Conservation (phyloP, 2,888 invertebrate genomes). For the Stramonita haemastoma region DNA sequence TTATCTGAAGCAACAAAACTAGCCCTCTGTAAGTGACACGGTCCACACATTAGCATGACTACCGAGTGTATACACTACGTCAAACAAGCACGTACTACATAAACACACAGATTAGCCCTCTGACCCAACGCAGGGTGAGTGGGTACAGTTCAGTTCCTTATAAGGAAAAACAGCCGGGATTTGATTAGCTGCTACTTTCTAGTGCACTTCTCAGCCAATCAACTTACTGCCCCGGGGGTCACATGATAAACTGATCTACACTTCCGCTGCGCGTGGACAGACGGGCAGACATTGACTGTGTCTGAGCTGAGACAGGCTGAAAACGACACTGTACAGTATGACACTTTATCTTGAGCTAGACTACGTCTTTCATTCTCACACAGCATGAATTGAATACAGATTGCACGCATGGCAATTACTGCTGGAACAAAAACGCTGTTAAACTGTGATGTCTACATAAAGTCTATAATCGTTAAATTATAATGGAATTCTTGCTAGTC, state of each 20-base stretch:
- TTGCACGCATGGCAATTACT: too few species aligned
- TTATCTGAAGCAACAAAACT: too few species aligned
- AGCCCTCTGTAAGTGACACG: too few species aligned
- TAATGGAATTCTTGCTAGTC: too few species aligned
- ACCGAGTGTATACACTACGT: background rate
- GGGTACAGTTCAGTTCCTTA: background rate
- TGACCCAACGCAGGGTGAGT: background rate
- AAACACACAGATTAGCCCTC: background rate
- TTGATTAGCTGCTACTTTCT: background rate
- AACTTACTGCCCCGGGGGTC: constrained; percentile 33
- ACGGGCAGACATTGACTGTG: constrained; percentile 35
- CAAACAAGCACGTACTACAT: background rate
- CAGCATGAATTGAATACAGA: too few species aligned
- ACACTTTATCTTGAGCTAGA: background rate
- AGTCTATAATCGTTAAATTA: too few species aligned
- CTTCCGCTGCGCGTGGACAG: constrained; percentile 37
- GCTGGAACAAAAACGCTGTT: too few species aligned
- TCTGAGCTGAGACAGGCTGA: constrained; percentile 37
- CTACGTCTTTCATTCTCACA: too few species aligned
- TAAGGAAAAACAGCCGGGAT: background rate
- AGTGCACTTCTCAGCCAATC: constrained; percentile 5
- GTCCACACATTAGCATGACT: background rate
- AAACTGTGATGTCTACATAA: too few species aligned
- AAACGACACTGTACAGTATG: constrained; percentile 22
- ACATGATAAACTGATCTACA: constrained; percentile 41